Evolutionary conservation across 2,888 invertebrate species (phyloP).

Genomic region (Lasioglossum villosulum): DNA sequence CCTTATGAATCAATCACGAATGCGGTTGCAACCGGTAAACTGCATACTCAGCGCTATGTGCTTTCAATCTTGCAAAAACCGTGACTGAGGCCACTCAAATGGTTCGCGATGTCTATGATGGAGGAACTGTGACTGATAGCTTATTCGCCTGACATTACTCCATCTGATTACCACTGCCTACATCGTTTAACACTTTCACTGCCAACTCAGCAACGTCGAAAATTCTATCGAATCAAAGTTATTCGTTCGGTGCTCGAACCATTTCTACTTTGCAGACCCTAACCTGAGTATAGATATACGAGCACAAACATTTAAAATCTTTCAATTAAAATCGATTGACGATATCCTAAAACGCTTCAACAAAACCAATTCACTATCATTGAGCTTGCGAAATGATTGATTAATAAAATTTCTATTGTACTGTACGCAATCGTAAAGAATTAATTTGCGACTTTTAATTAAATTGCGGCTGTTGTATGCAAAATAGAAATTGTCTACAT

Average conservation of each 20-base stretch:
- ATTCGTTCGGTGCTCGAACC: background rate
- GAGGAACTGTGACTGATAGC: background rate
- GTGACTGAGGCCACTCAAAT: slow-evolving; percentile 1
- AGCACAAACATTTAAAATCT: too few species aligned
- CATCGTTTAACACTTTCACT: background rate
- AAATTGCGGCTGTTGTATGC: too few species aligned
- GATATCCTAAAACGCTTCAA: background rate
- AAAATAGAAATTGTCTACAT: too few species aligned
- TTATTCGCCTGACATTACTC: slow-evolving; percentile 2
- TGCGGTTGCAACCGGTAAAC: background rate
- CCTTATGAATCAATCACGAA: background rate
- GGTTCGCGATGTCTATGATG: background rate
- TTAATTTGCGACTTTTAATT: background rate
- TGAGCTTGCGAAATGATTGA: background rate
- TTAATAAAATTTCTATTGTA: background rate
- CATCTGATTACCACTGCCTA: background rate
- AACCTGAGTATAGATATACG: too few species aligned
- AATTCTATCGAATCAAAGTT: slow-evolving; percentile 1
- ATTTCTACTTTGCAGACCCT: background rate
- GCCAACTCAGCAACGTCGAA: background rate
- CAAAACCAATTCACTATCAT: background rate
- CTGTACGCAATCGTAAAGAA: background rate
- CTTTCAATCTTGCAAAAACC: background rate
- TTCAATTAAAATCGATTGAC: background rate
- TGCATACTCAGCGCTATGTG: background rate